Evolutionary conservation across 2,888 invertebrate genomes (phyloP).

Genomic region (Netelia fuscicornis): DNA sequence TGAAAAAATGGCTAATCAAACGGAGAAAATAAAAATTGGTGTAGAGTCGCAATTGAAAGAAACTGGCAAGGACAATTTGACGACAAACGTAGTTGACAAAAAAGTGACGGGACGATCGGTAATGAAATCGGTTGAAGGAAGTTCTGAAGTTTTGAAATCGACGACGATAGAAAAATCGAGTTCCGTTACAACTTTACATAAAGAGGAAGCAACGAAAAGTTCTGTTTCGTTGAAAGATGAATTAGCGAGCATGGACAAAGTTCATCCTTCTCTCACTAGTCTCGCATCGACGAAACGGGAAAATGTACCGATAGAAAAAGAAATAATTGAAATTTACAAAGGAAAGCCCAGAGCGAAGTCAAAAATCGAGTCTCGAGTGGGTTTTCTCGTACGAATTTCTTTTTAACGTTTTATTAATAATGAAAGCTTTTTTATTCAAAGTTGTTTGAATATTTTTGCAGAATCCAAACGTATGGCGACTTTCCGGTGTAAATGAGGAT

Average conservation of each 20-base stretch:
- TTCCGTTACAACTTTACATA: neutral
- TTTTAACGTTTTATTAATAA: neutral
- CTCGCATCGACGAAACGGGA: conserved; percentile 12
- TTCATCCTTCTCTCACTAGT: conserved; percentile 54
- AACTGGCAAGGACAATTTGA: neutral
- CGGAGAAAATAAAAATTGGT: neutral
- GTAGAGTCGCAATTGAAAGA: neutral
- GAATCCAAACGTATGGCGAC: conserved; percentile 54
- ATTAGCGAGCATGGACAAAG: conserved; percentile 23
- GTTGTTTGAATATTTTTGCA: neutral
- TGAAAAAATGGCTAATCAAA: neutral
- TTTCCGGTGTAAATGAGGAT: conserved; percentile 47
- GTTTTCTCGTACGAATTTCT: neutral
- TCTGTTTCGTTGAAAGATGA: conserved; percentile 19
- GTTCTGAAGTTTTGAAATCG: neutral
- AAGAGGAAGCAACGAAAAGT: neutral
- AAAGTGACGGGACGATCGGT: neutral
- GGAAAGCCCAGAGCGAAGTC: conserved; percentile 17
- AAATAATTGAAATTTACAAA: conserved; percentile 57
- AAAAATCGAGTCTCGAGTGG: conserved; percentile 26
- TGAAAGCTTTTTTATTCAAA: neutral
- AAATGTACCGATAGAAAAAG: conserved; percentile 12
- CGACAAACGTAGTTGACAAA: neutral
- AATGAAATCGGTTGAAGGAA: neutral
- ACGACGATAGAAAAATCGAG: neutral